Percentiles rank a stretch among this genome's conserved stretches.
Conservation (phyloP, 2,888 invertebrate species). For the Heliconius erato region DNA sequence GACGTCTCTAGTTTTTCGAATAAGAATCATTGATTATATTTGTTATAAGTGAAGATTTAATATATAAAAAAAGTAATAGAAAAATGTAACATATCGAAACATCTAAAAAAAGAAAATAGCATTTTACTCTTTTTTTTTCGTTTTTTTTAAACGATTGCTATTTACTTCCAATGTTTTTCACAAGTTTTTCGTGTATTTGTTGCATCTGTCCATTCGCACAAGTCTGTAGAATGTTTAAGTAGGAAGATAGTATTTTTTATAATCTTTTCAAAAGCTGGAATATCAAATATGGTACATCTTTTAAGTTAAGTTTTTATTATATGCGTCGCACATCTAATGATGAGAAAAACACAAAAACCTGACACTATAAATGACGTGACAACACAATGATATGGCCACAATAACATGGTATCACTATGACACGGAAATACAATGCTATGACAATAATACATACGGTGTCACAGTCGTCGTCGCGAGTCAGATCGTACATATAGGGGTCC, state of each 20-base stretch:
- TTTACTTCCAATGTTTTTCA: background rate
- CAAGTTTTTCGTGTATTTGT: too few species aligned
- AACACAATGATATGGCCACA: background rate
- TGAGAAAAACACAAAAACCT: background rate
- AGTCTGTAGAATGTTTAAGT: background rate
- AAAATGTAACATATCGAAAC: too few species aligned
- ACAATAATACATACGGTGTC: slow-evolving; percentile 42
- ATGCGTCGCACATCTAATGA: too few species aligned
- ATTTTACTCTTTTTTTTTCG: background rate
- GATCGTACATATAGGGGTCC: slow-evolving; percentile 69
- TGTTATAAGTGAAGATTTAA: too few species aligned
- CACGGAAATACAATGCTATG: background rate
- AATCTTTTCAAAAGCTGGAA: background rate
- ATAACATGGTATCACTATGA: background rate
- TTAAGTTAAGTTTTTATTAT: too few species aligned
- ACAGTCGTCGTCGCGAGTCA: slow-evolving; percentile 56
- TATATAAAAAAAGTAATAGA: too few species aligned
- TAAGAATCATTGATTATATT: too few species aligned
- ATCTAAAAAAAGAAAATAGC: too few species aligned
- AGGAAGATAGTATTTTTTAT: too few species aligned
- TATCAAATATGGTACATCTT: background rate
- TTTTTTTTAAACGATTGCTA: background rate
- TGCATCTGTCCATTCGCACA: too few species aligned
- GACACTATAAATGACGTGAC: background rate
- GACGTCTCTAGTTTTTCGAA: too few species aligned